Conservation (phyloP, 2,113 vertebrate species). For the Regulus satrapa region DNA sequence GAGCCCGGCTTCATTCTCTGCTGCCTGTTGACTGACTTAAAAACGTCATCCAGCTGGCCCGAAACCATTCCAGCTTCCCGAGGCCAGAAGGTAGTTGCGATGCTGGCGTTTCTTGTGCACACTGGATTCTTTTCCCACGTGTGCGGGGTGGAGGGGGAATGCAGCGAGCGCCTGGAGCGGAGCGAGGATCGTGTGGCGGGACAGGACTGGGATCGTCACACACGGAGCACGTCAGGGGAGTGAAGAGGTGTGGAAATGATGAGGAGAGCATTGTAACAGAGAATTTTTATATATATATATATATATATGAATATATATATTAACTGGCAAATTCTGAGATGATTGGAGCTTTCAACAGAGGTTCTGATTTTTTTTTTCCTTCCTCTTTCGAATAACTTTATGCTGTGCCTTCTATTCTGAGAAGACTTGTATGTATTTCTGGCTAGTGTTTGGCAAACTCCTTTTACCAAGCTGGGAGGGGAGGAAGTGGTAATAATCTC, state of each 20-base stretch:
- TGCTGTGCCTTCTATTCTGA: conserved; percentile 72
- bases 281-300: conserved; percentile 10
- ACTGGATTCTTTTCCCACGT: neutral
- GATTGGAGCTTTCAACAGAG: conserved; percentile 57
- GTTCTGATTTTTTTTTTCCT: conserved; percentile 50
- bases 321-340: conserved; percentile 55
- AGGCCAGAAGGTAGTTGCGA: conserved; percentile 1
- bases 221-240: neutral
- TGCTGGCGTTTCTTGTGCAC: conserved; percentile 39
- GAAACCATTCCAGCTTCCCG: conserved; percentile 38
- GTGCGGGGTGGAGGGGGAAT: neutral
- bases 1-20: conserved; percentile 30
- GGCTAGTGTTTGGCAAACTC: conserved; percentile 57
- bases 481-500: conserved; percentile 65
- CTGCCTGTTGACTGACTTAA: conserved; percentile 46
- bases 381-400: conserved; percentile 64
- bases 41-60: conserved; percentile 53
- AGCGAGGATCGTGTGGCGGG: neutral
- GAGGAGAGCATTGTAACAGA: conserved; percentile 40
- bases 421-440: conserved; percentile 78
- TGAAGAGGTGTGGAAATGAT: neutral
- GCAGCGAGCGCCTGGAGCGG: neutral
- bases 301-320: conserved; percentile 56
- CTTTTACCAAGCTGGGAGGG: conserved; percentile 42
- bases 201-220: neutral